Percentiles rank a stretch among this genome's conserved stretches.
phyloP scores from a whole-genome alignment of 1,140 invertebrate genomes.

The Pygmarrhopalites habei region DNA sequence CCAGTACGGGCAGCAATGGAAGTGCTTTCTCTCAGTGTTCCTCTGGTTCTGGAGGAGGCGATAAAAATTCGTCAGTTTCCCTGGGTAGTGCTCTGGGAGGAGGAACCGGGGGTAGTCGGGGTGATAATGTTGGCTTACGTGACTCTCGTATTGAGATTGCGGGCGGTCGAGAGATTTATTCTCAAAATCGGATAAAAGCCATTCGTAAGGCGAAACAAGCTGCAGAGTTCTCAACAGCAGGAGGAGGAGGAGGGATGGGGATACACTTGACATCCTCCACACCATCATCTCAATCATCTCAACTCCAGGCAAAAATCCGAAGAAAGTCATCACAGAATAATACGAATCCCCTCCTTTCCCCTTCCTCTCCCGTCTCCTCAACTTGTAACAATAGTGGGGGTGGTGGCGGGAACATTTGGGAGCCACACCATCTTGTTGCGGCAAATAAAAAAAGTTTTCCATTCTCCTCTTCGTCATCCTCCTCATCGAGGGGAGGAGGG shows the following conservation, averaged over 20 bases:
- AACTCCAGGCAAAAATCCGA: not conserved
- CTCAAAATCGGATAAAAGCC: slow-evolving; percentile 71
- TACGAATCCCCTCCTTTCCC: not conserved
- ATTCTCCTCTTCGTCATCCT: slow-evolving; percentile 11
- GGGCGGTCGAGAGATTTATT: slow-evolving; percentile 75
- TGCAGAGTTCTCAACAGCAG: too few relatives aligned
- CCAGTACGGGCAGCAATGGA: slow-evolving; percentile 14
- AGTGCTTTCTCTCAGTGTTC: slow-evolving; percentile 16
- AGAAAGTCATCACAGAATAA: not conserved
- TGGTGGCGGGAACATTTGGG: not conserved
- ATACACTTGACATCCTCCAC: too few relatives aligned
- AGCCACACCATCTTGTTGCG: not conserved
- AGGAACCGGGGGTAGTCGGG: not conserved
- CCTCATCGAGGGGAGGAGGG: slow-evolving; percentile 2
- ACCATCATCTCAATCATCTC: too few relatives aligned
- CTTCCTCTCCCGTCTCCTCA: not conserved
- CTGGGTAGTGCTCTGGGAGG: not conserved
- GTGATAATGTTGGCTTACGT: slow-evolving; percentile 14
- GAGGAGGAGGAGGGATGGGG: too few relatives aligned
- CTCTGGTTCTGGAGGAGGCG: not conserved
- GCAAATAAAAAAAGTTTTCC: not conserved
- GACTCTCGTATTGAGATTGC: slow-evolving; percentile 68
- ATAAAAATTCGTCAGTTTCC: not conserved
- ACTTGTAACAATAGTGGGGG: not conserved
- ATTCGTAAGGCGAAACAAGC: too few relatives aligned